These are phyloP conservation scores for Gadopsis bispinosus DNA, from an alignment of 2,797 vertebrate species.

Conservation along the genomic window DNA sequence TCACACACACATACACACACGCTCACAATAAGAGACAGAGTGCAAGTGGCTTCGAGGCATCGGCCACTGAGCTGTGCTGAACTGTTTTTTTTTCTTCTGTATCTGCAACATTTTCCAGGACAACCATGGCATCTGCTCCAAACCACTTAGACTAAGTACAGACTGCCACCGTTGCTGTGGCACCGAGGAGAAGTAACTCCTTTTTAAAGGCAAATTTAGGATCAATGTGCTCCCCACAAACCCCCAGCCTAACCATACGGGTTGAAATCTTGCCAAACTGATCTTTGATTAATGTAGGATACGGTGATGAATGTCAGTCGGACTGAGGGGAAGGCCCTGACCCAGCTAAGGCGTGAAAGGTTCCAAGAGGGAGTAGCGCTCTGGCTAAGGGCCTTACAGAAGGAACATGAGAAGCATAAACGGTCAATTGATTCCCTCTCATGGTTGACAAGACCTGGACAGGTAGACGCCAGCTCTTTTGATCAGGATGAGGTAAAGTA, in stretches of 20 bases:
- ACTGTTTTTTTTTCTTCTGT: slow-evolving; percentile 16
- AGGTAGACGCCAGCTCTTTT: slow-evolving; percentile 68
- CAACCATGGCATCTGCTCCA: slow-evolving; percentile 29
- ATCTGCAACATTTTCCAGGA: slow-evolving; percentile 42
- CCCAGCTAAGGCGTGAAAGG: slow-evolving; percentile 25
- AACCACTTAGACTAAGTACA: slow-evolving; percentile 52
- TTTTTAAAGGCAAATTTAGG: slow-evolving; percentile 42
- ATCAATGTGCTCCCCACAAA: slow-evolving; percentile 33
- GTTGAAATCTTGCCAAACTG: slow-evolving; percentile 33
- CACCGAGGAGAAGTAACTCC: slow-evolving; percentile 21
- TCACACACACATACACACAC: slow-evolving; percentile 18
- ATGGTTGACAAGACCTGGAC: slow-evolving; percentile 58
- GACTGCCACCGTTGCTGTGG: slow-evolving; percentile 31
- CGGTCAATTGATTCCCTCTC: slow-evolving; percentile 75
- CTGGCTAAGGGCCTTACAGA: slow-evolving; percentile 46
- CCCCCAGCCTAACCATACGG: slow-evolving; percentile 25
- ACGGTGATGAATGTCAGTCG: slow-evolving; percentile 30
- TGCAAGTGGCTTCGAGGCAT: slow-evolving; percentile 15
- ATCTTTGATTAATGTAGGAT: slow-evolving; percentile 54
- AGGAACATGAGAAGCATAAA: slow-evolving; percentile 70
- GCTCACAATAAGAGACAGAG: neutral
- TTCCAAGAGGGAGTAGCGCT: slow-evolving; percentile 34
- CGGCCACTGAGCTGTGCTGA: slow-evolving; percentile 32
- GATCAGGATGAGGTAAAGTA: slow-evolving; percentile 63
- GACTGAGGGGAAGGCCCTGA: slow-evolving; percentile 33